phyloP scores from a whole-genome alignment of 2,797 vertebrate species.

The Sarcoramphus papa region DNA sequence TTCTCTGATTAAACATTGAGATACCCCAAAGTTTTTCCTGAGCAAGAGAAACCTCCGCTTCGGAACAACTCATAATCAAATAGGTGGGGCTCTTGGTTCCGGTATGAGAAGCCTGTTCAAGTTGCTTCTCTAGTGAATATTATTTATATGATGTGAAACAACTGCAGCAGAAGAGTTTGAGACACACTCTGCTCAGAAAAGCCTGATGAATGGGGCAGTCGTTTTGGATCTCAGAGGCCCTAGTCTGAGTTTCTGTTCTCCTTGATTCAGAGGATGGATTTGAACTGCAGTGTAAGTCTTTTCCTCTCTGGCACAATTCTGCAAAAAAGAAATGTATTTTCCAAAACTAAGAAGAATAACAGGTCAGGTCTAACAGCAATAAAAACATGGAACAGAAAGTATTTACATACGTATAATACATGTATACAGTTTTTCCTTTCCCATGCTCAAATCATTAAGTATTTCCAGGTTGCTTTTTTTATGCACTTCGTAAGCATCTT shows the following conservation, averaged over 20 bases:
- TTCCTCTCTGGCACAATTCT: neutral
- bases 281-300: neutral
- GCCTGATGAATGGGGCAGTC: neutral
- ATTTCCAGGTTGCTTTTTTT: neutral
- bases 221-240: neutral
- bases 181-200: neutral
- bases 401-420: neutral
- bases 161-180: neutral
- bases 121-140: constrained; percentile 1
- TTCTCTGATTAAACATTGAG: neutral
- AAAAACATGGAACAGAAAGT: neutral
- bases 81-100: neutral
- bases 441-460: neutral
- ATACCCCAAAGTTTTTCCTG: neutral
- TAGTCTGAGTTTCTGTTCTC: neutral
- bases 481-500: neutral
- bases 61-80: neutral
- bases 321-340: neutral
- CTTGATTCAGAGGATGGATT: neutral
- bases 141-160: neutral
- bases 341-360: neutral
- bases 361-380: neutral
- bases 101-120: neutral
- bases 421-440: neutral
- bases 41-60: neutral